A percentile compares a stretch with the other conserved stretches of the same genome.
Evolutionary conservation across 2,888 invertebrate species (phyloP).

Genomic region (Caenorhabditis panamensis): DNA sequence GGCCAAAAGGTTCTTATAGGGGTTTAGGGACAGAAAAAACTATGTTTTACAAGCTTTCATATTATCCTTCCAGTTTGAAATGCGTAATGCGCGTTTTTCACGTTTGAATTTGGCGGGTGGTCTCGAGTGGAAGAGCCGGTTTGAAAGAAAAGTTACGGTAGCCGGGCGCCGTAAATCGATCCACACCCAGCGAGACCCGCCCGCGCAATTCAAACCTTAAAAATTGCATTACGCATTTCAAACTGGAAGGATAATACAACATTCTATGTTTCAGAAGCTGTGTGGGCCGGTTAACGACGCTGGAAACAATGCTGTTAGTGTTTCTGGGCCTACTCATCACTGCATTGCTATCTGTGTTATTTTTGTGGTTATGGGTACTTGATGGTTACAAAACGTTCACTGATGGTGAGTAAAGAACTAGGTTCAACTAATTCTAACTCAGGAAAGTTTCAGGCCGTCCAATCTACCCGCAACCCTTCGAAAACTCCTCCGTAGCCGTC

Average conservation of each 20-base stretch:
- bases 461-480: slow-evolving; percentile 62
- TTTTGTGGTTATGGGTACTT: slow-evolving; percentile 72
- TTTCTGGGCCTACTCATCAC: slow-evolving; percentile 64
- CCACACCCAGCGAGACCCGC: no score
- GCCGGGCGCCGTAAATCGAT: no score
- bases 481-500: slow-evolving; percentile 69
- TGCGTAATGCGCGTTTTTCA: not conserved
- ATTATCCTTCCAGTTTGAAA: no score
- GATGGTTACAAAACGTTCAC: slow-evolving; percentile 72
- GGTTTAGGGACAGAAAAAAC: no score
- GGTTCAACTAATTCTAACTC: no score
- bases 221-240: no score
- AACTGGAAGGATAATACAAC: no score
- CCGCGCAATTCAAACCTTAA: no score
- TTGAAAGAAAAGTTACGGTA: no score
- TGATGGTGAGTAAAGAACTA: slow-evolving; percentile 60
- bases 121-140: no score
- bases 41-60: no score
- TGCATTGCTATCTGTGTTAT: slow-evolving; percentile 64
- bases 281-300: slow-evolving; percentile 64
- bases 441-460: slow-evolving; percentile 38
- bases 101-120: no score
- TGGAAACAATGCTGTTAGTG: slow-evolving; percentile 68
- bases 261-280: slow-evolving; percentile 63
- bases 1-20: slow-evolving; percentile 52